Evolutionary conservation across 2,113 vertebrate species (phyloP), one percentile per base, ranked within the genome.

Genomic region (Scytalopus superciliaris): DNA sequence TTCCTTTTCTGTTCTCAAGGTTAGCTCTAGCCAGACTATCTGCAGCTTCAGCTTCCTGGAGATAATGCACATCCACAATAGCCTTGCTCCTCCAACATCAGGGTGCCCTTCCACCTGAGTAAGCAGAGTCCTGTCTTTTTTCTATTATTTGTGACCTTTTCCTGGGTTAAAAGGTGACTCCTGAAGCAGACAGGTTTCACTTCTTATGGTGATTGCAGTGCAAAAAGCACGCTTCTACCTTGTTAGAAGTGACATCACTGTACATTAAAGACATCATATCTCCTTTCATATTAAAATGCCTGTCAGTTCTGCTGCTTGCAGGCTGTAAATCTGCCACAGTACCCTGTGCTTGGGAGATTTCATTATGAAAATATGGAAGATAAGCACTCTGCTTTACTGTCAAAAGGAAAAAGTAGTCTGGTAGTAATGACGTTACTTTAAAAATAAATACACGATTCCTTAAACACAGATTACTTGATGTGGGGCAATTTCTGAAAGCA

Each of bases 11-110:
- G 96, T 96, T 97, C 96, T 97, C 97, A 98, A 98, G 99, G 98
- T 99, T 99, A 98, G 95, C 93, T 97, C 84, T 94, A 98, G 98
- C 98, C 98, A 98, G 98, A 98, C 98, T 98, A 94, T 97, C 96
- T 94, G 96, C 95, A 96, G 96, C 86, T 97, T 94, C 90, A 82
- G 84, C 98, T 97, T 98, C 93, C 97, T 97, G 97, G 91, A 95
- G 98, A 97, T 97, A 98, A 98, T 94, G 97, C 97, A 97, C 96
- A 97, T 96, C 94, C 98, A 96, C 95, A 89, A 87, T 85, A 96
- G 93, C 94, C 97, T 96, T 91, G 85, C 88, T 97, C 84, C 96
- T 69, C 30, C 64, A 73, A 94, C 97, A 55, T 98, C 93, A 91
- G 66, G n/a, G 96, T 97, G 97, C 97, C 98, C 98, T 97, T 97